Percentiles rank a stretch among this genome's conserved stretches.
These are phyloP conservation scores for Drosophila borborema DNA, from an alignment of 2,888 invertebrate species.

Conservation along the genomic window DNA sequence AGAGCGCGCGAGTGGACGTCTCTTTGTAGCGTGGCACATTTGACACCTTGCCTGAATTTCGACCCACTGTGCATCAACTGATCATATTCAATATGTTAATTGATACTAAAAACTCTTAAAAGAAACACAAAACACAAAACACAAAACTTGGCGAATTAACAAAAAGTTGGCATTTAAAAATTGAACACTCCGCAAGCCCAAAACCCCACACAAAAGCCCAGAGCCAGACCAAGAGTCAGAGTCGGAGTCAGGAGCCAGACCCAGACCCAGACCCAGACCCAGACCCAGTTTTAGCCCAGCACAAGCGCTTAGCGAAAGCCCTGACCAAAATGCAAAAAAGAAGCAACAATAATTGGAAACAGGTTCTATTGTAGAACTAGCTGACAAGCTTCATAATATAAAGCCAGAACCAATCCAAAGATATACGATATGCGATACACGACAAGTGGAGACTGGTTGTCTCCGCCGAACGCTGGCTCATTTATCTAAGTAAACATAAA, in stretches of 20 bases:
- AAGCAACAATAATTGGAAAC: slow-evolving; percentile 74
- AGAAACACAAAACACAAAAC: slow-evolving; percentile 26
- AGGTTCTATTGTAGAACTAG: slow-evolving; percentile 67
- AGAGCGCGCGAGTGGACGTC: slow-evolving; percentile 38
- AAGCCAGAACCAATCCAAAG: slow-evolving; percentile 54
- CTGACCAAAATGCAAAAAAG: slow-evolving; percentile 47
- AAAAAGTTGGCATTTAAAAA: slow-evolving; percentile 58
- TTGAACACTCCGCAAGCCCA: slow-evolving; percentile 31
- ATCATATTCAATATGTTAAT: slow-evolving; percentile 72
- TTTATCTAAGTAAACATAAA: slow-evolving; percentile 67
- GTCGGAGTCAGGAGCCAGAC: slow-evolving; percentile 11
- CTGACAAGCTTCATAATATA: slow-evolving; percentile 40
- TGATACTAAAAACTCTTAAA: slow-evolving; percentile 67
- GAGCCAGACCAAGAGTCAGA: slow-evolving; percentile 1
- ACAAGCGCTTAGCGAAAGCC: slow-evolving; percentile 59
- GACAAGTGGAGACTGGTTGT: slow-evolving; percentile 76
- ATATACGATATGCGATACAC: slow-evolving; percentile 67
- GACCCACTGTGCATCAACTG: slow-evolving; percentile 64
- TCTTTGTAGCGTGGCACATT: slow-evolving; percentile 55
- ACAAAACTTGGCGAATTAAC: slow-evolving; percentile 18
- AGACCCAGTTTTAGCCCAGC: slow-evolving; percentile 36
- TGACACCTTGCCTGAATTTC: slow-evolving; percentile 44
- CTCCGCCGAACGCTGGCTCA: slow-evolving; percentile 65
- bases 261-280: slow-evolving; percentile 12
- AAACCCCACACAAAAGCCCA: slow-evolving; percentile 5